Evolutionary conservation across 1,140 invertebrate genomes (phyloP), one percentile per base, ranked within the genome.

Genomic region (Metopolophium dirhodum): DNA sequence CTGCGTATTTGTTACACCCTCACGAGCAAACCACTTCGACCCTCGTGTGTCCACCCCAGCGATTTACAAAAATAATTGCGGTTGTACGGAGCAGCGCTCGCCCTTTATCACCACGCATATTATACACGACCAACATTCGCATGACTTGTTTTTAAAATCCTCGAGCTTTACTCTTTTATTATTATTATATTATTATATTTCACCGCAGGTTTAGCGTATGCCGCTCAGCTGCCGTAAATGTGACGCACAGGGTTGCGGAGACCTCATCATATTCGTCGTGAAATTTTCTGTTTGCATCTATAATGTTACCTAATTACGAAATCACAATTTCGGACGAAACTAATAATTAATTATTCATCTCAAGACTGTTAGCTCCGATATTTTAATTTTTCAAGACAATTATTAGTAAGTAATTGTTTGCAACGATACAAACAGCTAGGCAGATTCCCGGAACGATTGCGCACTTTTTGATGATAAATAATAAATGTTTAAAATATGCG

Each of bases 131-230:
- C 22, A 77, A 68, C 7, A 68, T 91, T 91, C 57, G 41, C 90
- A 68, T 91, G 90, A 77, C 54, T 91, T 45, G 90, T 91, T 91
- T 91, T 68, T 47, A n/a, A 91, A 91, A 91, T 61, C n/a, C 90
- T 77, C 61, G 61, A 77, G n/a, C 30, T n/a, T 77, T 77, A 77
- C 61, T 77, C 61, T n/a, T 77, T 77, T n/a, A 77, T 77, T 77
- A 68, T 68, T n/a, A 68, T 14, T 57, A 57, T n/a, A 68, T 14
- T 57, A 57, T 57, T 61, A 22, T 26, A 22, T 51, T 87, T 87
- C 35, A 14, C 26, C 45, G 47, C 23, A n/a, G 1, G 7, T 87
- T 47, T 87, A 47, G n/a, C n/a, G 47, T 49, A 85, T 85, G 23
- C 23, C 35, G 8, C 23, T 77, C 22, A 37, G 8, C 11, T 35